Evolutionary conservation across 2,888 invertebrate species (phyloP), one percentile per base, ranked within the genome.

Genomic region (Syritta pipiens): DNA sequence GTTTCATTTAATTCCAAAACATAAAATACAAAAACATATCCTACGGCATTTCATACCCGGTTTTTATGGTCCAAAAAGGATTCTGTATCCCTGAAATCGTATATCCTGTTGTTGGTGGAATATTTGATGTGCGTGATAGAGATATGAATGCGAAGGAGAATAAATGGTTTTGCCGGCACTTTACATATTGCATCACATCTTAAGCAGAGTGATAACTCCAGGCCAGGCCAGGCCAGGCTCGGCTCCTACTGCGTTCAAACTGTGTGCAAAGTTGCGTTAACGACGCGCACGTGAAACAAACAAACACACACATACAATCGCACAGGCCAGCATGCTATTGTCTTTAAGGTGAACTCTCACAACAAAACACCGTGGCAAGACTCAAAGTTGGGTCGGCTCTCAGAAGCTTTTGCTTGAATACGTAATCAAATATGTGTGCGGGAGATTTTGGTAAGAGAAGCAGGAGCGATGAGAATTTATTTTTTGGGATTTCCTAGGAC

Each of bases 1-100:
- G 35, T 76, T 69, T 63, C 69, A 57, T 49, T 63, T 63, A 69
- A 63, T 57, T 76, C 62, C 35, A 63, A 44, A 55, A 55, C 48
- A 71, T 71, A 62, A 71, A 71, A 62, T 48, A 49, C 19, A 40
- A 44, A 42, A 57, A 30, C n/a, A 32, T 37, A 30, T 68, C 48
- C 22, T 46, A 20, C 14, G 37, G 37, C 46, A 14, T 20, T 46
- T 35, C 44, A 53, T 57, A 35, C 53, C 44, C 14, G 44, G n/a
- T 17, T 65, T 63, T 67, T 67, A 67, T 57, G 57, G 22, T n/a
- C 46, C 48, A 37, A 67, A 53, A 53, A 67, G 28, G 55, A 32
- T 46, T 57, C 42, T 28, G 24, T 30, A 46, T 37, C 30, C n/a
- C n/a, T 12, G 28, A 67, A 67, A 57, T 55, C 67, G 20, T 67